Conservation (phyloP, 2,797 vertebrate genomes). For the Erithacus rubecula region DNA sequence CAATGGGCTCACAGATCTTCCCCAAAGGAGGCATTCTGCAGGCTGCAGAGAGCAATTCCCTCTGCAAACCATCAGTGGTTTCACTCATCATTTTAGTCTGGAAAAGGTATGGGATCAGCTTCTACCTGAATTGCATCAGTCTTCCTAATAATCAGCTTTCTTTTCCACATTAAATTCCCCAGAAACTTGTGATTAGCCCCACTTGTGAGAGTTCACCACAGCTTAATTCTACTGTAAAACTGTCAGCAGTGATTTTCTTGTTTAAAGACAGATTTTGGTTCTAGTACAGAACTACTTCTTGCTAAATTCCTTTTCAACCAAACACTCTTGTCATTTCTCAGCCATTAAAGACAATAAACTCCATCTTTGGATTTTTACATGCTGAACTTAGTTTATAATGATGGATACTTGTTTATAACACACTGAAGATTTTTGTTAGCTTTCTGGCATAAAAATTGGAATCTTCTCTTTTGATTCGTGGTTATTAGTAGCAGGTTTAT, state of each 20-base stretch:
- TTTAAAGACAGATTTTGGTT: constrained; percentile 39
- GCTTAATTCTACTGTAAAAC: constrained; percentile 69
- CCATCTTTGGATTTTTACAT: constrained; percentile 61
- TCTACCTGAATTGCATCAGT: background rate
- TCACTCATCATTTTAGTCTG: background rate
- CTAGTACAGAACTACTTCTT: constrained; percentile 46
- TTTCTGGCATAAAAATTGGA: constrained; percentile 43
- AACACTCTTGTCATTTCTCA: constrained; percentile 61
- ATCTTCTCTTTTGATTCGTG: constrained; percentile 37
- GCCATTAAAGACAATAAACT: constrained; percentile 63
- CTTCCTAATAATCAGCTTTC: constrained; percentile 11
- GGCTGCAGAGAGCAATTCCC: background rate
- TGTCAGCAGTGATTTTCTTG: constrained; percentile 56
- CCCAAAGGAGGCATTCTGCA: background rate
- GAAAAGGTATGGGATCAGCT: background rate
- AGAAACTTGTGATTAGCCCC: constrained; percentile 69
- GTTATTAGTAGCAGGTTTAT: constrained; percentile 54
- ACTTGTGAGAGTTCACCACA: constrained; percentile 48
- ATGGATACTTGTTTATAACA: constrained; percentile 57
- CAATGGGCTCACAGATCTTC: background rate
- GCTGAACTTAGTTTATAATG: constrained; percentile 37
- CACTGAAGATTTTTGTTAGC: constrained; percentile 56
- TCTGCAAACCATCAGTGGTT: background rate
- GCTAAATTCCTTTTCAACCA: constrained; percentile 50
- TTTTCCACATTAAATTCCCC: constrained; percentile 31